These are phyloP conservation scores for Microcebus tavaratra DNA, from an alignment of 2,113 vertebrate genomes.

Conservation along the genomic window DNA sequence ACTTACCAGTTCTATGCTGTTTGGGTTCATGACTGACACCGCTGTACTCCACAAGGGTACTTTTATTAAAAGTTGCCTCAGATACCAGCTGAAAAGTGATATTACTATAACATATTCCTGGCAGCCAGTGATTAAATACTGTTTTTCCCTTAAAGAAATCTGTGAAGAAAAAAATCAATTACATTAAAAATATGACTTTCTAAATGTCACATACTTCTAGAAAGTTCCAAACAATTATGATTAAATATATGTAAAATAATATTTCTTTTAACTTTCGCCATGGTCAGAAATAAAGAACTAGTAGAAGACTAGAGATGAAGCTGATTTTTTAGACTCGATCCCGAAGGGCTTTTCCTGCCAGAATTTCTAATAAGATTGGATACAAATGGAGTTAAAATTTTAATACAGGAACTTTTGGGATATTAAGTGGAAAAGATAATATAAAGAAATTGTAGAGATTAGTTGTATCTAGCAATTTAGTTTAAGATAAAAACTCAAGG, in stretches of 20 bases:
- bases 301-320: neutral
- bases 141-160: conserved; percentile 96
- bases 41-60: conserved; percentile 88
- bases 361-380: neutral
- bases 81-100: conserved; percentile 97
- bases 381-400: neutral
- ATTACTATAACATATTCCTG: conserved; percentile 95
- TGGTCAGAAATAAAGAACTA: neutral
- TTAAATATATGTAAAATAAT: neutral
- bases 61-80: conserved; percentile 93
- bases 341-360: neutral
- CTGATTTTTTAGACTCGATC: neutral
- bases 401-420: neutral
- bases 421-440: neutral
- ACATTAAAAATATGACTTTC: conserved; percentile 30
- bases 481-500: conserved; percentile 11
- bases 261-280: neutral
- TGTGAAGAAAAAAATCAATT: conserved; percentile 73
- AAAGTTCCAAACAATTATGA: neutral
- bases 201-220: conserved; percentile 37
- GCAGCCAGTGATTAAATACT: conserved; percentile 97
- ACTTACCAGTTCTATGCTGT: conserved; percentile 93
- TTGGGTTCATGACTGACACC: conserved; percentile 90
- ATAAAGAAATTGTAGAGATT: neutral
- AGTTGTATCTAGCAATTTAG: neutral